Percentiles rank a stretch among this genome's conserved stretches.
Conservation (phyloP, 2,888 invertebrate species). For the Phengaris alcon region DNA sequence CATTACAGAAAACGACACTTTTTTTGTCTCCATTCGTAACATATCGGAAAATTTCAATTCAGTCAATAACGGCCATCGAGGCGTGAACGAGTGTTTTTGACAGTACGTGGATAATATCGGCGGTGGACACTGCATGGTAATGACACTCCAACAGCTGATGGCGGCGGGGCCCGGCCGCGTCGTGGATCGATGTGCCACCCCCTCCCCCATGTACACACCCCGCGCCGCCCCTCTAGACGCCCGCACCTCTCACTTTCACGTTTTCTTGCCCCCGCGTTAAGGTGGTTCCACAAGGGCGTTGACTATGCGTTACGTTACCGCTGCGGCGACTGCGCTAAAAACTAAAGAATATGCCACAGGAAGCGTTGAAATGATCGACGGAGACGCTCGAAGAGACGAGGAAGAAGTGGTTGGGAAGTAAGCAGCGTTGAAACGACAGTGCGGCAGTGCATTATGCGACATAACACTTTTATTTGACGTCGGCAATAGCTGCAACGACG, state of each 20-base stretch:
- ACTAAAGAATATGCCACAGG: too few species aligned
- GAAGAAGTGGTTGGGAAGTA: too few species aligned
- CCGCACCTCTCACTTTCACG: slow-evolving; percentile 67
- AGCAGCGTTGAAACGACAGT: too few species aligned
- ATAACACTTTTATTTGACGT: too few species aligned
- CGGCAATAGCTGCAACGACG: too few species aligned
- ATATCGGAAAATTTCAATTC: neutral
- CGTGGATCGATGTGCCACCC: slow-evolving; percentile 70
- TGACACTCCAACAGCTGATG: slow-evolving; percentile 67
- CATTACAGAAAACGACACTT: too few species aligned
- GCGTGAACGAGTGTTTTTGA: neutral
- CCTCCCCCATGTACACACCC: slow-evolving; percentile 49
- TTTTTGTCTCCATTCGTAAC: too few species aligned
- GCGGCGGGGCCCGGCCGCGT: slow-evolving; percentile 47
- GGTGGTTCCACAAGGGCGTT: slow-evolving; percentile 21
- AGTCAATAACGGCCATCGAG: neutral
- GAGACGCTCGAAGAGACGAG: too few species aligned
- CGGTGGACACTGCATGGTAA: slow-evolving; percentile 37
- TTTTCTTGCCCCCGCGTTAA: slow-evolving; percentile 62
- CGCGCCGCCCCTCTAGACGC: slow-evolving; percentile 47
- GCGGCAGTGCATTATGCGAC: too few species aligned
- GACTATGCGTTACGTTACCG: neutral
- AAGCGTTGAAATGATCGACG: too few species aligned
- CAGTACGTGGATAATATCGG: slow-evolving; percentile 9
- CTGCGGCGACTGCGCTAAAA: neutral